Conservation (phyloP, 2,797 vertebrate genomes). For the Thalassophryne amazonica region DNA sequence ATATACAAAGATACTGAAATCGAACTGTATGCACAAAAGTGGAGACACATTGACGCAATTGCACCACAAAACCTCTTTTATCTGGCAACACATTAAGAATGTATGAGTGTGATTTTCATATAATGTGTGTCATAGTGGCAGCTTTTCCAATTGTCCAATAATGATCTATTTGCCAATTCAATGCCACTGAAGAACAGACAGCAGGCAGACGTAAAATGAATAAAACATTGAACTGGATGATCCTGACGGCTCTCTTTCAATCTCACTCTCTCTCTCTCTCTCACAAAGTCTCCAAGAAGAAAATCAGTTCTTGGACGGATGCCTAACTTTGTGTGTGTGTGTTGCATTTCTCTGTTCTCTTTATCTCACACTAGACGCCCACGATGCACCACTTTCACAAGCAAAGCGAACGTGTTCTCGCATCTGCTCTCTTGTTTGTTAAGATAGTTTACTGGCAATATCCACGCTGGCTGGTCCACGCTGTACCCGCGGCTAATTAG, state of each 20-base stretch:
- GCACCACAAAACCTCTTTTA: constrained; percentile 52
- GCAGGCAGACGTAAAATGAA: constrained; percentile 72
- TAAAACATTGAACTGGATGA: constrained; percentile 72
- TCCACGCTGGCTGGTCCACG: constrained; percentile 39
- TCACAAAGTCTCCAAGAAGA: constrained; percentile 53
- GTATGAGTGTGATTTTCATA: constrained; percentile 76
- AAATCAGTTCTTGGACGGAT: constrained; percentile 69
- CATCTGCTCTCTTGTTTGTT: constrained; percentile 72
- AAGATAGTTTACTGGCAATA: constrained; percentile 67
- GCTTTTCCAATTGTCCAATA: constrained; percentile 80
- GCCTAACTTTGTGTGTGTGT: constrained; percentile 69
- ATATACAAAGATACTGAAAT: constrained; percentile 1
- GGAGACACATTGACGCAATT: constrained; percentile 22
- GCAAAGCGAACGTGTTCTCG: constrained; percentile 66
- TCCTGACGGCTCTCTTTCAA: constrained; percentile 65
- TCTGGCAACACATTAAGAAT: constrained; percentile 73
- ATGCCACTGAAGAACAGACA: constrained; percentile 64
- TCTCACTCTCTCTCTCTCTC: constrained; percentile 25
- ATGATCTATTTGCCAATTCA: constrained; percentile 80
- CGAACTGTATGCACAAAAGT: constrained; percentile 28
- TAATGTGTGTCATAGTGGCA: constrained; percentile 79
- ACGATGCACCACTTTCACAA: constrained; percentile 72
- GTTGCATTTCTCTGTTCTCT: constrained; percentile 65
- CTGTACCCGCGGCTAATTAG: constrained; percentile 60
- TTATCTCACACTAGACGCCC: constrained; percentile 72